A percentile compares a stretch with the other conserved stretches of the same genome.
Conservation (phyloP, 1,140 invertebrate species). For the Solenopsis fugax region DNA sequence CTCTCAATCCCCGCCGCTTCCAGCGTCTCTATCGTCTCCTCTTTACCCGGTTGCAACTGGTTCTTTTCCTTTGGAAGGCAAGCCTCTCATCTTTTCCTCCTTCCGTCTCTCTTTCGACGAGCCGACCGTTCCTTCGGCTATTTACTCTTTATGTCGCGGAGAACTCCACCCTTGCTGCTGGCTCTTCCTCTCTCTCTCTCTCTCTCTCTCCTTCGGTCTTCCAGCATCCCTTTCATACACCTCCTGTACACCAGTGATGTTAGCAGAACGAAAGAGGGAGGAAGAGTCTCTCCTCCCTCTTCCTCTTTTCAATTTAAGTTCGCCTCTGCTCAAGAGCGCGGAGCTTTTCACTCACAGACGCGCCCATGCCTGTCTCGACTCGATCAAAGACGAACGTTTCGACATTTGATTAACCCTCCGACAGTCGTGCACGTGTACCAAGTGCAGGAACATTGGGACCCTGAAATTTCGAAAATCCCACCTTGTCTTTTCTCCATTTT, state of each 20-base stretch:
- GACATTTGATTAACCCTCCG: constrained; percentile 75
- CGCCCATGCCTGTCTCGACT: constrained; percentile 49
- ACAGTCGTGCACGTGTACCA: constrained; percentile 24
- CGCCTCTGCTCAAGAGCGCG: constrained; percentile 56
- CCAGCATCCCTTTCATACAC: constrained; percentile 29
- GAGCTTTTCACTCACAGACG: constrained; percentile 72
- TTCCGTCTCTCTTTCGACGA: constrained; percentile 19
- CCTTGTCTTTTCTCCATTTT: not conserved
- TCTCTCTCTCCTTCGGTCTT: constrained; percentile 33
- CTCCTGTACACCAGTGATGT: constrained; percentile 64
- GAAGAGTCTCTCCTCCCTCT: constrained; percentile 8
- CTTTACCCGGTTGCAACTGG: constrained; percentile 33
- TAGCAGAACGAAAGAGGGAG: constrained; percentile 6
- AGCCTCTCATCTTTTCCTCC: constrained; percentile 67
- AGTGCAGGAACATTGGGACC: not conserved
- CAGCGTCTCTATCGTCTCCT: not conserved
- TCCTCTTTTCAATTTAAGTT: constrained; percentile 79
- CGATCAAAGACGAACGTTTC: constrained; percentile 73
- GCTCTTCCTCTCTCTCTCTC: constrained; percentile 25
- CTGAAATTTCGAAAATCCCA: constrained; percentile 14
- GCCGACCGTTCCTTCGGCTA: constrained; percentile 70
- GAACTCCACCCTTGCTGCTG: constrained; percentile 48
- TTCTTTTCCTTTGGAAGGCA: constrained; percentile 68
- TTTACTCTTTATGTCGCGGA: constrained; percentile 74
- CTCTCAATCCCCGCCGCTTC: not conserved